A percentile compares a stretch with the other conserved stretches of the same genome.
phyloP scores from a whole-genome alignment of 2,113 vertebrate species.

The Austrofundulus limnaeus region DNA sequence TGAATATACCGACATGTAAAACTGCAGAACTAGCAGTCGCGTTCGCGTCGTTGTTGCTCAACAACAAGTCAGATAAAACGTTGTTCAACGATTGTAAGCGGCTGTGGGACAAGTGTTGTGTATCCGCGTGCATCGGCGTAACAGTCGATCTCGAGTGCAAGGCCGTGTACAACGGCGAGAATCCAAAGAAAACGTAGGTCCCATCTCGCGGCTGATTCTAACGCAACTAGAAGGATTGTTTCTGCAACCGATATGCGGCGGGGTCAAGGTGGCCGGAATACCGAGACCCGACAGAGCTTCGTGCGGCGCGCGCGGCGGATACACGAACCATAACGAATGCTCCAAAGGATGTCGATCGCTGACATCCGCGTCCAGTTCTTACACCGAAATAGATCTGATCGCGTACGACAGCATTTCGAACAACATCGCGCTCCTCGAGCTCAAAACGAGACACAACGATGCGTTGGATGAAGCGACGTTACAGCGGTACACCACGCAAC shows the following conservation, averaged over 20 bases:
- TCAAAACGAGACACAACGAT: slow-evolving; percentile 8
- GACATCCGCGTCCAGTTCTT: not conserved
- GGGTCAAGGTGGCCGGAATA: not conserved
- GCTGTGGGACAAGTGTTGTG: not conserved
- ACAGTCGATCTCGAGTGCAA: slow-evolving; percentile 2
- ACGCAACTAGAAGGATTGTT: not conserved
- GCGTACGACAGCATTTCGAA: not conserved
- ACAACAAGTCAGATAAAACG: fast-evolving
- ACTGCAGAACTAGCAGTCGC: fast-evolving
- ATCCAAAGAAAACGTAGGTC: fast-evolving
- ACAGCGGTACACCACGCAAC: too few relatives aligned
- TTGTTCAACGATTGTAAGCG: not conserved
- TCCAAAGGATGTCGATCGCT: not conserved
- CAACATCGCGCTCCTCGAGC: not conserved
- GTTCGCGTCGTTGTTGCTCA: not conserved
- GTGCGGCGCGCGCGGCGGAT: fast-evolving
- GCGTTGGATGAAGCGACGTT: too few relatives aligned
- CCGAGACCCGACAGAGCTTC: not conserved
- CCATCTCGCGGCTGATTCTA: slow-evolving; percentile 3
- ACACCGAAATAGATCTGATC: slow-evolving; percentile 10
- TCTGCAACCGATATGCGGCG: not conserved
- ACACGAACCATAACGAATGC: slow-evolving; percentile 19
- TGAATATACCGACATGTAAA: not conserved
- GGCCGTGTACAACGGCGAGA: slow-evolving; percentile 3
- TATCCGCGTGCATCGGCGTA: not conserved